Base-by-base conservation (phyloP, 2,888 invertebrate species). In the Schizaphis graminum region DNA sequence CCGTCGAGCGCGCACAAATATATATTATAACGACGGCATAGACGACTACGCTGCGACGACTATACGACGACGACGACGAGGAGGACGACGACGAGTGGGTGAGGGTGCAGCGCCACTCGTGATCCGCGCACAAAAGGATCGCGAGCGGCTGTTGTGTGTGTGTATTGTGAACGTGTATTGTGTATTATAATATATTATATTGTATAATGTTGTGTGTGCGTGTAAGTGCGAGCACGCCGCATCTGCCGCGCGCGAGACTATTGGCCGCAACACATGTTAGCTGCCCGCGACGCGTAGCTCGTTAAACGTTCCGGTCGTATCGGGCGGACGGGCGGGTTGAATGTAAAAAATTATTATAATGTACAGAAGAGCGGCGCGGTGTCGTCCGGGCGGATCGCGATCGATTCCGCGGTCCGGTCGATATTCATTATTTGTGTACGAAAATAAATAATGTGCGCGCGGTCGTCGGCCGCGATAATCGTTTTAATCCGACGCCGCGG, bases 201-300 rank as follows among this genome's bases (percentile, higher is more conserved):
- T n/a, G n/a, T 21, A 0, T 21, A 5, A n/a, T 67, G 16, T 16
- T 61, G 61, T 61, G 61, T 61, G 61, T 13, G 67, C n/a, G 16
- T 77, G 77, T 21, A 21, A 21, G 77, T 77, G 21, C 35, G 77
- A 41, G 77, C 35, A 35, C 77, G 35, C 77, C 77, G 94, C 94
- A 94, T 94, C 94, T 94, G 94, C 94, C 92, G 13, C 87, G 11
- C 86, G 61, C 77, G 77, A 77, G 77, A 77, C 77, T 77, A 77
- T 77, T 77, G 77, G 92, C 92, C 87, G 41, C 90, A 94, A 94
- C 94, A 94, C 94, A 94, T 94, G 94, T 94, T 94, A 94, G 94
- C 94, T 94, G 94, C 94, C 94, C 94, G 87, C 94, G 87, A 94
- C 94, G 91, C 94, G 94, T 91, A 91, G 49, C 94, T 94, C 94